Evolutionary conservation across 2,797 vertebrate species (phyloP), one percentile per base, ranked within the genome.

Genomic region (Acanthurus lineatus): DNA sequence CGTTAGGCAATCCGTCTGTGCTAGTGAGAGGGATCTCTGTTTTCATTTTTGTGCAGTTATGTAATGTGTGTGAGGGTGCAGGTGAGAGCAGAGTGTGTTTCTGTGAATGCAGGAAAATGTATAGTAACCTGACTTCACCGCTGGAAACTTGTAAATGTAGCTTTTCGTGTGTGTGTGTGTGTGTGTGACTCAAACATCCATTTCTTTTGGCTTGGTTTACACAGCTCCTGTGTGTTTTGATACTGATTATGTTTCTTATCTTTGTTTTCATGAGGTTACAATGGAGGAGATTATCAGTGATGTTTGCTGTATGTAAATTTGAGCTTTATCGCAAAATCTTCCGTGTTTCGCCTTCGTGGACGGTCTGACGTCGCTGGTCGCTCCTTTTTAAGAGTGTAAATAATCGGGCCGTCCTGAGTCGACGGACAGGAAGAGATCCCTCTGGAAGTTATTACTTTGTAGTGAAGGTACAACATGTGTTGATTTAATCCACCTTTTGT

Each of bases 21-120:
- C 5, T 0, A 19, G 53, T 5, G 19, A 70, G 58, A 60, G 52
- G 64, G 63, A 17, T 40, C 35, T 58, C n/a, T 61, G 32, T 54
- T 67, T 69, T 87, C 54, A 58, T 73, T 71, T 79, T 62, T 84
- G 11, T 65, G 40, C 3, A 22, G 69, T 84, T 77, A 51, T 45
- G 82, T 35, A 66, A 84, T 10, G 32, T 35, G 32, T 12, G 51
- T 14, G 10, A 16, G 15, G 2, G 51, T 17, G 66, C 81, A 68
- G 65, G 65, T 64, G 28, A 40, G 63, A 32, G n/a, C 63, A 14
- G 17, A 17, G 19, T 8, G 22, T 10, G 47, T 5, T 40, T 14
- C 9, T 11, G 44, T 40, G 45, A 58, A 35, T 32, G 73, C 32
- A 35, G 32, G 32, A 35, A 7, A 35, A 35, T 35, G 32, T 35